Evolutionary conservation across 2,797 vertebrate species (phyloP), one percentile per base, ranked within the genome.

Genomic region (Chiroxiphia lanceolata): DNA sequence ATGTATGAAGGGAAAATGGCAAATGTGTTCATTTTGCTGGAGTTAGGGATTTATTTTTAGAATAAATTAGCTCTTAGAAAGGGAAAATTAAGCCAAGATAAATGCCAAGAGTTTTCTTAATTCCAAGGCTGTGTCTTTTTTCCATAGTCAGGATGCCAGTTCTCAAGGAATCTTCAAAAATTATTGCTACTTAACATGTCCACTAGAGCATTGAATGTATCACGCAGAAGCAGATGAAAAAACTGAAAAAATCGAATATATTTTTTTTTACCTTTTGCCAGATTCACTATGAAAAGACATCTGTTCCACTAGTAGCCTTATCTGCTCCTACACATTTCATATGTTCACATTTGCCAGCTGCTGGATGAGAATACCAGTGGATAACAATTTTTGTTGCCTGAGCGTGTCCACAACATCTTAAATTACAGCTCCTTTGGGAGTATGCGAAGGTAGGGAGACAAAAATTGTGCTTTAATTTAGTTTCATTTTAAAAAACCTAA

Each of bases 311-410:
- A 91, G 15, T 87, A 91, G 6, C 40, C 44, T 83, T 94, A 92
- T 89, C 94, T 92, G 45, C 64, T 82, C 23, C 53, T 40, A 80
- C 71, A 92, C 81, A 93, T 92, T 91, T 94, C 56, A 31, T 21
- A 20, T 27, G 26, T 45, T 77, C 14, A 29, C 36, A 50, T 84
- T 85, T 92, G 60, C 81, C 90, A 93, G 92, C 48, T 84, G 75
- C n/a, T 60, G 81, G 36, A 53, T 71, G n/a, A 89, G 33, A 89
- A 93, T 27, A 85, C 13, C 17, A 70, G 42, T 38, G 61, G 81
- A 83, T 60, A 87, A 90, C 51, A 7, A 76, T 75, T 90, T 79
- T 83, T 83, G 15, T 45, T 84, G 27, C 34, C 42, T 36, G 17
- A 59, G 12, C 48, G 45, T 82, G 36, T 70, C 38, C 33, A 64